Percentiles rank a stretch among this genome's conserved stretches.
These are phyloP conservation scores for Theodoxus fluviatilis DNA, from an alignment of 2,888 invertebrate species.

Conservation along the genomic window DNA sequence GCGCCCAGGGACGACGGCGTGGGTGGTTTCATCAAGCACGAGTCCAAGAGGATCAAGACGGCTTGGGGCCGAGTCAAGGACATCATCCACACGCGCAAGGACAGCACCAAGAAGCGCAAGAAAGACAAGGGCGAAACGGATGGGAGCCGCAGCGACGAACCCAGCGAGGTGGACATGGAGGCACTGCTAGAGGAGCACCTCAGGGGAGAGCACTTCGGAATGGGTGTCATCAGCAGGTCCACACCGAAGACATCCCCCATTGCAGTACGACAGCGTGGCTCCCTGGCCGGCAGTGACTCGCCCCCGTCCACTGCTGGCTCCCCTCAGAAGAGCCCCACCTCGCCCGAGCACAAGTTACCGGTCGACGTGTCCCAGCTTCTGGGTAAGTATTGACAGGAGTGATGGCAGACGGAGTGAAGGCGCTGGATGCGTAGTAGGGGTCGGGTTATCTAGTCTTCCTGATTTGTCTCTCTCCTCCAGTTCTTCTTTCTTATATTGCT, in stretches of 20 bases:
- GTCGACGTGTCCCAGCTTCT: constrained; percentile 53
- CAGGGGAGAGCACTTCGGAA: constrained; percentile 38
- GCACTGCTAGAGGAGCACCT: constrained; percentile 41
- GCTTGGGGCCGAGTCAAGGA: constrained; percentile 82
- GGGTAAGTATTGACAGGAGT: constrained; percentile 41
- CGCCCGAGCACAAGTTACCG: constrained; percentile 30
- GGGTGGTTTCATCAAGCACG: constrained; percentile 22
- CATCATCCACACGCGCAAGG: constrained; percentile 77
- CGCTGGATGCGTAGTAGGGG: too few species aligned
- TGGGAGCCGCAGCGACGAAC: constrained; percentile 45
- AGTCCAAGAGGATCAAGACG: constrained; percentile 65
- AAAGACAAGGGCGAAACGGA: constrained; percentile 32
- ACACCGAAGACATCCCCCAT: constrained; percentile 54
- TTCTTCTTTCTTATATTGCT: too few species aligned
- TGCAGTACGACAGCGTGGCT: constrained; percentile 40
- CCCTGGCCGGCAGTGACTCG: constrained; percentile 41
- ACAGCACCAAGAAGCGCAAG: constrained; percentile 72
- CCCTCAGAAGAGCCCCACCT: constrained; percentile 12
- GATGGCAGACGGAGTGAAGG: too few species aligned
- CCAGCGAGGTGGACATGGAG: constrained; percentile 51
- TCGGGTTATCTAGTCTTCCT: too few species aligned
- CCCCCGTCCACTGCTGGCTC: constrained; percentile 29
- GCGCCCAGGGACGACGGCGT: not conserved
- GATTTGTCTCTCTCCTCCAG: too few species aligned
- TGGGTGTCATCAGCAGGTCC: constrained; percentile 49